These are phyloP conservation scores for Paratilapia polleni DNA, from an alignment of 2,113 vertebrate species.

Conservation along the genomic window DNA sequence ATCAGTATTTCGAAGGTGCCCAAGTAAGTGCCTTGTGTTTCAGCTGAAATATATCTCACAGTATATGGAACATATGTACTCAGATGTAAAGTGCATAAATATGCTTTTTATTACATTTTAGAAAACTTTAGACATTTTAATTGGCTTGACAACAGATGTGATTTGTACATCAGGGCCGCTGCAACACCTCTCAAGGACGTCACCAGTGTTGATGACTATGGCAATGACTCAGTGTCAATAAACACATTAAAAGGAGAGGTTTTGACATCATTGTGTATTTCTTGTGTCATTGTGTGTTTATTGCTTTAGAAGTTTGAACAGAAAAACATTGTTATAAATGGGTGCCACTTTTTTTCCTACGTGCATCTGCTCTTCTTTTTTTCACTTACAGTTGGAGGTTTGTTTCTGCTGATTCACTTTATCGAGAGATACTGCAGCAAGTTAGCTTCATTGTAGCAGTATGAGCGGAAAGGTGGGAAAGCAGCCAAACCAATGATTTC, in stretches of 20 bases:
- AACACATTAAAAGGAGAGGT: constrained; percentile 31
- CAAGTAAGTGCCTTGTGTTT: constrained; percentile 86
- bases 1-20: constrained; percentile 61
- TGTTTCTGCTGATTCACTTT: not conserved
- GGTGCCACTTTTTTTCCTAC: not conserved
- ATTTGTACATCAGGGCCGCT: constrained; percentile 57
- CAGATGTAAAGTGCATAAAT: constrained; percentile 57
- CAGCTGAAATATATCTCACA: constrained; percentile 81
- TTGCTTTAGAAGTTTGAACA: not conserved
- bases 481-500: not conserved
- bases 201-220: constrained; percentile 24
- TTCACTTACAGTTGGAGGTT: not conserved
- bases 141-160: constrained; percentile 62
- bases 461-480: not conserved
- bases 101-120: constrained; percentile 49
- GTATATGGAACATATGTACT: constrained; percentile 49
- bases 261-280: not conserved
- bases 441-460: not conserved
- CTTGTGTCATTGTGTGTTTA: not conserved
- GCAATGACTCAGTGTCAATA: constrained; percentile 67
- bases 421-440: not conserved
- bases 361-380: not conserved
- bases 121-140: constrained; percentile 16
- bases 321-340: not conserved
- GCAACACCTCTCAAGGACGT: constrained; percentile 40